These are phyloP conservation scores for Thymelicus lineola DNA, from an alignment of 2,888 invertebrate genomes.

Conservation along the genomic window DNA sequence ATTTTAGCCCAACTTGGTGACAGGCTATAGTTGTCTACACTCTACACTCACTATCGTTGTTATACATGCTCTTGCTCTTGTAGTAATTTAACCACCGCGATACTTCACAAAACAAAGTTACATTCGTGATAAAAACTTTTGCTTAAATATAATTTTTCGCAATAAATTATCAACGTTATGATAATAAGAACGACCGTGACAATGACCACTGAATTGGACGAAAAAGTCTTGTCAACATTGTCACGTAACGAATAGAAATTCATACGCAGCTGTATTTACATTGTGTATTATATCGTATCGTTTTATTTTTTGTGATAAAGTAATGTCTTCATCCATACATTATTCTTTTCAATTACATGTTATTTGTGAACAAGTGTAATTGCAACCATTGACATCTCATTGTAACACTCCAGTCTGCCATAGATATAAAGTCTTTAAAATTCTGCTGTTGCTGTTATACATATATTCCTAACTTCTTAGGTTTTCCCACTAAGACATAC, in stretches of 20 bases:
- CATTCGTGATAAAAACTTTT: too few species aligned
- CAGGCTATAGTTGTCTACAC: background rate
- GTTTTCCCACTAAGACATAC: too few species aligned
- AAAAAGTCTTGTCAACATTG: slow-evolving; percentile 14
- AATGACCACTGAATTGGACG: slow-evolving; percentile 16
- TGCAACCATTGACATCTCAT: too few species aligned
- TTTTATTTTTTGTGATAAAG: background rate
- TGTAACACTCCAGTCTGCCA: too few species aligned
- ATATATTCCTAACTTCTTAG: too few species aligned
- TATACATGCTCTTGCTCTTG: background rate
- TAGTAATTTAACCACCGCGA: background rate
- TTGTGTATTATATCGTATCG: background rate
- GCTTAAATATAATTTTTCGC: background rate
- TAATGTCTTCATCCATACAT: background rate
- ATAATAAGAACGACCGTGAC: slow-evolving; percentile 30
- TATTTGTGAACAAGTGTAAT: too few species aligned
- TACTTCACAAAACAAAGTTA: too few species aligned
- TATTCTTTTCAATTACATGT: too few species aligned
- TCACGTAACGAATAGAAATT: slow-evolving; percentile 2
- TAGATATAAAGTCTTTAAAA: too few species aligned
- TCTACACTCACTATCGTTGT: background rate
- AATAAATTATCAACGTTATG: slow-evolving; percentile 23
- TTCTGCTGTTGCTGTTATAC: too few species aligned
- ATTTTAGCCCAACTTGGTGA: slow-evolving; percentile 22
- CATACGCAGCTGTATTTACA: slow-evolving; percentile 8